Evolutionary conservation across 2,113 vertebrate species (phyloP), one percentile per base, ranked within the genome.

Genomic region (Pelobates fuscus): DNA sequence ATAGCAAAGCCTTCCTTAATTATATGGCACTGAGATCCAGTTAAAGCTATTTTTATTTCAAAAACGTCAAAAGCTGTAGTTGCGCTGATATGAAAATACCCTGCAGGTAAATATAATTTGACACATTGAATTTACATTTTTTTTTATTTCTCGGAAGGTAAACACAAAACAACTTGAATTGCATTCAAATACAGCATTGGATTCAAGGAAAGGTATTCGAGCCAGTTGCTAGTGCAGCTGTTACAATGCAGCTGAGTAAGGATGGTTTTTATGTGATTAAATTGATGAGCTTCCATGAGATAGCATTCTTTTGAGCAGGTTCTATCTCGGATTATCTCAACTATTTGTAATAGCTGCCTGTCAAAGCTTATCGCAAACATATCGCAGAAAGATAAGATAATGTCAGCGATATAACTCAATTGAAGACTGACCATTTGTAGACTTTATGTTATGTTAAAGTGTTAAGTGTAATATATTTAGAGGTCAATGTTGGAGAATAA

Each of bases 301-400:
- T 79, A 75, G 78, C 66, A 80, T 76, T 78, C 77, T 81, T 49
- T 80, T 49, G 77, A 81, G 79, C 82, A 88, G 82, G 84, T 87
- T 82, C 70, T 60, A 44, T n/a, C 65, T n/a, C 20, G 72, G 23
- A 74, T 79, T 62, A 3, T 62, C 72, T 81, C 62, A 65, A 64
- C 49, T 67, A 67, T 83, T 81, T 82, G 68, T 52, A 85, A 72
- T 71, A 64, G 3, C 66, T 76, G 57, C 70, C 75, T 82, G 78
- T 76, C 71, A 78, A 71, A 23, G 77, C 2, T 43, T 54, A 64
- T 61, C 52, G 82, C 65, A 29, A 78, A 54, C 82, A 58, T 78
- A 55, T 77, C 67, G 5, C 29, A 76, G 8, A 60, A 41, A 75
- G 75, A 81, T 80, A 75, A 80, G 78, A 66, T 15, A 24, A 24